Evolutionary conservation across 2,797 vertebrate species (phyloP), one percentile per base, ranked within the genome.

Genomic region (Dallia pectoralis): DNA sequence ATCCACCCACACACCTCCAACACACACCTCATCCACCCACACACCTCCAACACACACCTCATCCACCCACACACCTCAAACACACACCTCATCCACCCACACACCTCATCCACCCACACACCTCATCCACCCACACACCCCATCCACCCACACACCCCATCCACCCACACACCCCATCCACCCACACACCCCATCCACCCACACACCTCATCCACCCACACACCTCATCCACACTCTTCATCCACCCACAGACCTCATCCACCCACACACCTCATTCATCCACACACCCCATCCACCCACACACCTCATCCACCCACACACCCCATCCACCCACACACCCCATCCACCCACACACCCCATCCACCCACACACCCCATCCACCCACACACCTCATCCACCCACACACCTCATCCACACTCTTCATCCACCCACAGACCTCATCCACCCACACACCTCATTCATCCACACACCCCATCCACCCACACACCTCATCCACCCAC

Each of bases 401-500:
- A 87, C 86, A 84, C 73, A 81, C 86, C 85, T 82, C 87, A 72
- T 79, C n/a, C n/a, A n/a, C n/a, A n/a, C n/a, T n/a, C n/a, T 89
- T 88, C 89, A 88, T 86, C 88, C 90, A 86, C 88, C 19, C 51
- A n/a, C 22, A n/a, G n/a, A n/a, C 53, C n/a, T 77, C 82, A 36
- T n/a, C 63, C 30, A n/a, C 86, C 82, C 85, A 87, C 86, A 84
- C 73, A 81, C 86, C 85, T 82, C 87, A 72, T 79, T n/a, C n/a
- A n/a, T n/a, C n/a, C n/a, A n/a, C n/a, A n/a, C n/a, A n/a, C n/a
- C n/a, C n/a, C n/a, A n/a, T n/a, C n/a, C n/a, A n/a, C n/a, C n/a
- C n/a, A n/a, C n/a, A n/a, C n/a, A n/a, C n/a, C n/a, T 88, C 89
- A 88, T 86, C 88, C 90, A 86, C 88, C 19, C 51, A n/a, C 22